These are phyloP conservation scores for Nibea albiflora DNA, from an alignment of 2,113 vertebrate species.

Conservation along the genomic window DNA sequence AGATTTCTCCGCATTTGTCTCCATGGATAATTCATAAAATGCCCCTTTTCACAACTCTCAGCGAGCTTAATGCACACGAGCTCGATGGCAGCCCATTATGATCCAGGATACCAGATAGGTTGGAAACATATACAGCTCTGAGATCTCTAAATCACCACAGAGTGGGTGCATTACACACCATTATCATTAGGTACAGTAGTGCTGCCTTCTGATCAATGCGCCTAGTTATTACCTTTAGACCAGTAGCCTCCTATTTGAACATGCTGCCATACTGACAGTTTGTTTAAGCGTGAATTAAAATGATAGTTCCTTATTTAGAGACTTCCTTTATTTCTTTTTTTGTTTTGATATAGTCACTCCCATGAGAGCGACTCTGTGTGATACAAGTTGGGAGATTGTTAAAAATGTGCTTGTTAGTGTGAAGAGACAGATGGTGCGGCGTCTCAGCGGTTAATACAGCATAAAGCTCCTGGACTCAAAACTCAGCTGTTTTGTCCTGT, in stretches of 20 bases:
- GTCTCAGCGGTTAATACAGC: conserved; percentile 17
- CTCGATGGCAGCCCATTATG: conserved; percentile 17
- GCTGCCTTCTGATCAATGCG: neutral
- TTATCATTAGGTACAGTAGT: conserved; percentile 35
- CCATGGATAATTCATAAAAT: conserved; percentile 39
- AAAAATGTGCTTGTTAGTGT: conserved; percentile 34
- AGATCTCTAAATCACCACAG: neutral
- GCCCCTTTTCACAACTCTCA: conserved; percentile 13
- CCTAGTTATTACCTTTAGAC: neutral
- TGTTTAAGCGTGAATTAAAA: neutral
- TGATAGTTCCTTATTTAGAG: neutral
- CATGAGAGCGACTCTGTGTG: neutral
- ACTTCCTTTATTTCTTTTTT: neutral
- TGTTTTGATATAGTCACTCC: neutral
- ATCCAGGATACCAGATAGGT: conserved; percentile 2
- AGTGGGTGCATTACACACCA: conserved; percentile 10
- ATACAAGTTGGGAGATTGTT: neutral
- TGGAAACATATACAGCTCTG: neutral
- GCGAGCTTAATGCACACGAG: conserved; percentile 19
- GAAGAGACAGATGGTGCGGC: conserved; percentile 36
- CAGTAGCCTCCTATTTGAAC: neutral
- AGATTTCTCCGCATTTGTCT: conserved; percentile 47
- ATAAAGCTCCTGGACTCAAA: conserved; percentile 11
- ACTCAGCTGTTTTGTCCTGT: conserved; percentile 3
- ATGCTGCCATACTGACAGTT: neutral